A percentile compares a stretch with the other conserved stretches of the same genome.
phyloP scores from a whole-genome alignment of 2,113 vertebrate genomes.

The Nibea albiflora region DNA sequence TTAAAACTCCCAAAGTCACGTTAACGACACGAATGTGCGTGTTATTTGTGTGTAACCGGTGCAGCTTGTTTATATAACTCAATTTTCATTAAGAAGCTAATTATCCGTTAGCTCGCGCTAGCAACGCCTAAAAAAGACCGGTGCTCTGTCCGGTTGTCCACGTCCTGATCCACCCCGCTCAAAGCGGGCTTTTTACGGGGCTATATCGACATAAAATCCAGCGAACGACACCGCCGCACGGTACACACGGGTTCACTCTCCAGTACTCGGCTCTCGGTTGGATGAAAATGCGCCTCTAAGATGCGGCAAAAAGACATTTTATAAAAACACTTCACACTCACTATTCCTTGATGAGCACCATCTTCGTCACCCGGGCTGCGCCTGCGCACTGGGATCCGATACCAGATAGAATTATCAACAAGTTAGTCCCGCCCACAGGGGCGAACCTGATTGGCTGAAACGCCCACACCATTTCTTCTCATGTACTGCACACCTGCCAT shows the following conservation, averaged over 20 bases:
- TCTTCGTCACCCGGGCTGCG: constrained; percentile 86
- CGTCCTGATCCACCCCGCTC: constrained; percentile 67
- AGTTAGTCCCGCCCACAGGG: constrained; percentile 66
- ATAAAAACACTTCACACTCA: constrained; percentile 82
- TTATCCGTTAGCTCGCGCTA: constrained; percentile 63
- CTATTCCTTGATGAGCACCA: constrained; percentile 97
- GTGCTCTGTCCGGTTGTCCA: constrained; percentile 72
- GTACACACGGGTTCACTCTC: neutral
- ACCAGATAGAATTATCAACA: constrained; percentile 64
- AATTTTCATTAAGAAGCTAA: constrained; percentile 58
- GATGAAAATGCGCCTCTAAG: neutral
- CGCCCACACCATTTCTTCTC: constrained; percentile 8
- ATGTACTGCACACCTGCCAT: neutral
- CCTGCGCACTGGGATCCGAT: constrained; percentile 77
- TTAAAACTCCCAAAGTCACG: neutral
- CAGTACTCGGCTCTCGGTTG: rapidly evolving
- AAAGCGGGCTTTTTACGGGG: constrained; percentile 34
- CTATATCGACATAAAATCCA: rapidly evolving
- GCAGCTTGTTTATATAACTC: constrained; percentile 5
- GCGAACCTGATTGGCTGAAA: constrained; percentile 65
- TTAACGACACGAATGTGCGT: neutral
- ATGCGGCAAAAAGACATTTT: constrained; percentile 39
- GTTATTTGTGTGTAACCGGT: neutral
- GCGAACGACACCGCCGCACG: neutral
- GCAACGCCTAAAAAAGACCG: constrained; percentile 79